These are phyloP conservation scores for Eira barbara DNA, from an alignment of 2,113 vertebrate genomes.

Conservation along the genomic window DNA sequence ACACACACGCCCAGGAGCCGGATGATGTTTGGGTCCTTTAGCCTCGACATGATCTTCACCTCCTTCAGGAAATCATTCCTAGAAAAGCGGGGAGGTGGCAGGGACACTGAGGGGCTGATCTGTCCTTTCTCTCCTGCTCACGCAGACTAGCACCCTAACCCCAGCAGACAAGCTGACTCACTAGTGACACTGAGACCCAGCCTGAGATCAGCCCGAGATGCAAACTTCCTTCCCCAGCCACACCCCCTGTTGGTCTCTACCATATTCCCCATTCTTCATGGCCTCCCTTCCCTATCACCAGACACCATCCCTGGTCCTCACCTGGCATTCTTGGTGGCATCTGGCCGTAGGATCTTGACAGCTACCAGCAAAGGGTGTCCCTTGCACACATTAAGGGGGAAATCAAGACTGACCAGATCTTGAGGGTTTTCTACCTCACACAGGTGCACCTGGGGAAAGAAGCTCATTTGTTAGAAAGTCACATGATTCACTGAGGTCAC, in stretches of 20 bases:
- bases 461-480: neutral
- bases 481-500: neutral
- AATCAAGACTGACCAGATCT: constrained; percentile 89
- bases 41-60: constrained; percentile 93
- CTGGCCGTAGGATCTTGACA: constrained; percentile 92
- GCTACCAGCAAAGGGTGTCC: constrained; percentile 93
- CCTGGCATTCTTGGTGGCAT: constrained; percentile 96
- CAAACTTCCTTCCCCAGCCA: neutral
- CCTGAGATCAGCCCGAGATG: neutral
- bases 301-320: constrained; percentile 55
- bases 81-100: neutral
- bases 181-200: neutral
- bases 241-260: neutral
- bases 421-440: constrained; percentile 93
- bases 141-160: fast-evolving
- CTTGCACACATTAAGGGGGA: constrained; percentile 91
- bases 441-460: constrained; percentile 88
- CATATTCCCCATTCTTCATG: neutral
- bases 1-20: constrained; percentile 93
- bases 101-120: fast-evolving
- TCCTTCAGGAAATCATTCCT: constrained; percentile 95
- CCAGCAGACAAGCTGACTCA: neutral
- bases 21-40: constrained; percentile 95
- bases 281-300: neutral
- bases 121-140: neutral